Conservation (phyloP, 2,113 vertebrate genomes). For the Mola mola region DNA sequence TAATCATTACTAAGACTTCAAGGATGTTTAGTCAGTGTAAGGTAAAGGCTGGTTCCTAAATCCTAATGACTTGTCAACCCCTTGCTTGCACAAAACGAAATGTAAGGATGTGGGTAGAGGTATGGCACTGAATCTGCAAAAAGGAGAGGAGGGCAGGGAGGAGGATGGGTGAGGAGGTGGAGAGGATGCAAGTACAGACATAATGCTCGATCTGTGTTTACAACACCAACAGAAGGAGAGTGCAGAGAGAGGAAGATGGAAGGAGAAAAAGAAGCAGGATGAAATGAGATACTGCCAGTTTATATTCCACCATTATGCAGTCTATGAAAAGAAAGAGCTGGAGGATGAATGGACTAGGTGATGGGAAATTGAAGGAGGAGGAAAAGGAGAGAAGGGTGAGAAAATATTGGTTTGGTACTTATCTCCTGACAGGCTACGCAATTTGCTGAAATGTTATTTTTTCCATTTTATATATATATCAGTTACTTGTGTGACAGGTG, state of each 20-base stretch:
- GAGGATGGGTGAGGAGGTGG: constrained; percentile 32
- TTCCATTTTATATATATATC: background rate
- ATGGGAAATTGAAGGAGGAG: background rate
- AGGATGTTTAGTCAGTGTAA: no score
- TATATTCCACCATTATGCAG: background rate
- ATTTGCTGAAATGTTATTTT: no score
- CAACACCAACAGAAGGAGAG: constrained; percentile 42
- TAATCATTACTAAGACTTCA: no score
- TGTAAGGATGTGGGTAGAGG: constrained; percentile 51
- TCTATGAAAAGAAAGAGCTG: background rate
- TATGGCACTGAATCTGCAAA: constrained; percentile 28
- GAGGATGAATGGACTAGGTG: background rate
- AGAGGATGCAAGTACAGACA: constrained; percentile 6
- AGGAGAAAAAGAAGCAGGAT: constrained; percentile 1
- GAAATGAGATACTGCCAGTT: background rate
- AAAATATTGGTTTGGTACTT: no score
- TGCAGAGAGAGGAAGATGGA: constrained; percentile 19
- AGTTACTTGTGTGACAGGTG: constrained; percentile 16
- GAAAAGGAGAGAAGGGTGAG: background rate
- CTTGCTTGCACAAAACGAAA: constrained; percentile 44
- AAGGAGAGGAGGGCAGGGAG: constrained; percentile 11
- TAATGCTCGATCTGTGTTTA: constrained; percentile 40
- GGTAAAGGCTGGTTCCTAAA: no score
- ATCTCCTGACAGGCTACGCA: no score
- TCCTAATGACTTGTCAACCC: constrained; percentile 59